Conservation (phyloP, 1,140 invertebrate species). For the Drosophila nigrodunni region DNA sequence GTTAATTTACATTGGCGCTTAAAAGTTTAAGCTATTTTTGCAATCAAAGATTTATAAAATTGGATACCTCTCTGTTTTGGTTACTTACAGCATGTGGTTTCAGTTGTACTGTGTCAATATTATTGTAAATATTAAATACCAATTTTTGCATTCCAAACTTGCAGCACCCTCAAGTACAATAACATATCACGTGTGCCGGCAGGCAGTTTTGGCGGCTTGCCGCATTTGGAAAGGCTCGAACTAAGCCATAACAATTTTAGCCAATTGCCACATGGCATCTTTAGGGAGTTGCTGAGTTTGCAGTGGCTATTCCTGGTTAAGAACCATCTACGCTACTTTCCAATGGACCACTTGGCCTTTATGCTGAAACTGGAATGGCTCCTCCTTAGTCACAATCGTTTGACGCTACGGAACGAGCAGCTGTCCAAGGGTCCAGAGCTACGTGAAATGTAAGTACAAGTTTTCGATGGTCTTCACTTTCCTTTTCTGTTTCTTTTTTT, state of each 20-base stretch:
- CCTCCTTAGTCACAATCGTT: constrained; percentile 85
- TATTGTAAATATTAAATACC: too few relatives aligned
- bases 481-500: background rate
- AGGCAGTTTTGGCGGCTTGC: constrained; percentile 64
- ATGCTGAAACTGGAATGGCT: constrained; percentile 85
- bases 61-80: too few relatives aligned
- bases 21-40: too few relatives aligned
- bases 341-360: constrained; percentile 83
- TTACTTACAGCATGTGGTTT: too few relatives aligned
- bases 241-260: constrained; percentile 85
- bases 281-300: constrained; percentile 84
- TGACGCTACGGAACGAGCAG: constrained; percentile 83
- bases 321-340: constrained; percentile 74
- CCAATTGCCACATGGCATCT: constrained; percentile 80
- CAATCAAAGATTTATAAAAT: too few relatives aligned
- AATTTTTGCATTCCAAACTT: background rate
- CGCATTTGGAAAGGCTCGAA: constrained; percentile 67
- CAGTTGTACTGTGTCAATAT: too few relatives aligned
- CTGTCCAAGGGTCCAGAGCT: constrained; percentile 85
- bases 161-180: constrained; percentile 72
- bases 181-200: constrained; percentile 81
- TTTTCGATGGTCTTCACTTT: constrained; percentile 2
- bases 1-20: too few relatives aligned
- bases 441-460: constrained; percentile 86
- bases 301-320: constrained; percentile 85